A percentile compares a stretch with the other conserved stretches of the same genome.
Conservation (phyloP, 2,888 invertebrate species). For the Cerceris ruficornis region DNA sequence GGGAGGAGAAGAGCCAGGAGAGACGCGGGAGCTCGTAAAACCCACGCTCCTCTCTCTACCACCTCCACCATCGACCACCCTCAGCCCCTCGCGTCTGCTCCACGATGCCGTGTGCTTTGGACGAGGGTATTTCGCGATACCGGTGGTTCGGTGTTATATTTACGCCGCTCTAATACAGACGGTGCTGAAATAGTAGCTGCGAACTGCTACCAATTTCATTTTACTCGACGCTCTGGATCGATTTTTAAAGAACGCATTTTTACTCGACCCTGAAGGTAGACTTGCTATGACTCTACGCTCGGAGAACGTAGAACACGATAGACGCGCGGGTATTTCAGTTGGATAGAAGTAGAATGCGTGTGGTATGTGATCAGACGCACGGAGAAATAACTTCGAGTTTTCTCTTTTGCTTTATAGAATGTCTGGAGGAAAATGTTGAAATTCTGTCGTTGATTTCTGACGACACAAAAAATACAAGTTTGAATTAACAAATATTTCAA, state of each 20-base stretch:
- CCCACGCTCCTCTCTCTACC: not conserved
- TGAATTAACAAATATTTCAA: too few species aligned
- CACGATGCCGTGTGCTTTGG: slow-evolving; percentile 18
- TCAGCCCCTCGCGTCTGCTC: slow-evolving; percentile 26
- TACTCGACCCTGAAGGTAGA: not conserved
- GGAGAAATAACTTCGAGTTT: too few species aligned
- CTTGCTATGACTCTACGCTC: not conserved
- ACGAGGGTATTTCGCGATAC: slow-evolving; percentile 18
- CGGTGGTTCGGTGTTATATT: slow-evolving; percentile 22
- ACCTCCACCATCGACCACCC: not conserved
- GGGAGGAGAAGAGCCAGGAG: not conserved
- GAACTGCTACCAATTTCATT: slow-evolving; percentile 30
- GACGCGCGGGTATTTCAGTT: not conserved
- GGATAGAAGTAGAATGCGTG: not conserved
- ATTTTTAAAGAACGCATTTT: slow-evolving; percentile 14
- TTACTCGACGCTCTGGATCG: not conserved
- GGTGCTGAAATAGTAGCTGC: slow-evolving; percentile 3
- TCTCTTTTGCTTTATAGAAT: too few species aligned
- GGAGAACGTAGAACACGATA: not conserved
- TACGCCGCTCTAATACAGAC: slow-evolving; percentile 5
- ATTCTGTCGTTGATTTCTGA: too few species aligned
- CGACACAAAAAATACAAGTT: too few species aligned
- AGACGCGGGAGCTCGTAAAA: slow-evolving; percentile 10
- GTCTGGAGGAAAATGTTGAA: too few species aligned
- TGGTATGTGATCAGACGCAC: not conserved